Percentiles rank a stretch among this genome's conserved stretches.
Conservation (phyloP, 2,888 invertebrate genomes). For the Eutolmus rufibarbis region DNA sequence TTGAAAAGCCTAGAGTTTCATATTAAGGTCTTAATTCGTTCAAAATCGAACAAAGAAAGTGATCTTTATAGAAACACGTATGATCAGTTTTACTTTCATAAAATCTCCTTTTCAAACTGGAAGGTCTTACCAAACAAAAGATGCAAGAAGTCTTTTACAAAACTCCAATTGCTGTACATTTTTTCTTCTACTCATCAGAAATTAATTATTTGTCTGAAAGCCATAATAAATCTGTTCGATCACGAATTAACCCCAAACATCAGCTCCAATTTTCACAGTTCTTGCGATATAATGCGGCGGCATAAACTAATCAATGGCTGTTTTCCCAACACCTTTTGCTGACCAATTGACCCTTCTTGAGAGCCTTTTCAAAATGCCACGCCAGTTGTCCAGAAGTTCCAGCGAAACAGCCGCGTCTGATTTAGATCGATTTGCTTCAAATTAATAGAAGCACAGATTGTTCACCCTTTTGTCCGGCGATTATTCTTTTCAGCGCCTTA, state of each 20-base stretch:
- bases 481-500: constrained; percentile 15
- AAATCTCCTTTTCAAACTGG: neutral
- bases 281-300: neutral
- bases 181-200: neutral
- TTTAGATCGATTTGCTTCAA: neutral
- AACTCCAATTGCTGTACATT: neutral
- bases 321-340: neutral
- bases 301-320: neutral
- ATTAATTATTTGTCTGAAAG: neutral
- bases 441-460: neutral
- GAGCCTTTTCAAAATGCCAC: neutral
- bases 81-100: neutral
- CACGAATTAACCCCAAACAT: neutral
- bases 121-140: neutral
- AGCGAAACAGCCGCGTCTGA: neutral
- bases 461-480: constrained; percentile 12
- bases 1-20: neutral
- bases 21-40: neutral
- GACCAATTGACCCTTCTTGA: neutral
- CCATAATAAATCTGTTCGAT: neutral
- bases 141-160: neutral
- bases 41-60: neutral
- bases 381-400: neutral
- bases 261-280: neutral
- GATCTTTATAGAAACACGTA: neutral